Conservation (phyloP, 2,888 invertebrate genomes). For the Adineta ricciae region DNA sequence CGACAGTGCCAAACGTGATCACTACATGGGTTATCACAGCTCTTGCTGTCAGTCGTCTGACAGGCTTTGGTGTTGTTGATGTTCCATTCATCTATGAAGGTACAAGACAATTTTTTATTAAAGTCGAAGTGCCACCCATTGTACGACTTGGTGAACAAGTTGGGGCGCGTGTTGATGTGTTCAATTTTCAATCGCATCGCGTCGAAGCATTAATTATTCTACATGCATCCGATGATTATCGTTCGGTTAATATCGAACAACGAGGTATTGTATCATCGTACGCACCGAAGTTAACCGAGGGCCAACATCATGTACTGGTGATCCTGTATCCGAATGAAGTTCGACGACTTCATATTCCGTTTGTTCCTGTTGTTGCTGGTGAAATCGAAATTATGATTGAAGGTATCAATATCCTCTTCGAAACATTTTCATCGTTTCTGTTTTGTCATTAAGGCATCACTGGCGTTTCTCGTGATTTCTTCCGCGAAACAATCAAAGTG, state of each 20-base stretch:
- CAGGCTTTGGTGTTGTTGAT: conserved; percentile 75
- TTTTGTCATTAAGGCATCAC: conserved; percentile 33
- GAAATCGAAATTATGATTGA: conserved; percentile 21
- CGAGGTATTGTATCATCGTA: conserved; percentile 27
- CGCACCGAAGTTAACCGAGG: conserved; percentile 16
- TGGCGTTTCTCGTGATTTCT: conserved; percentile 38
- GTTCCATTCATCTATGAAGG: conserved; percentile 71
- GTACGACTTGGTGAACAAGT: conserved; percentile 84
- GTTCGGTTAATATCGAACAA: conserved; percentile 34
- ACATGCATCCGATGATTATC: conserved; percentile 26
- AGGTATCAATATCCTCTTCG: not conserved
- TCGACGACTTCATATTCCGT: conserved; percentile 25
- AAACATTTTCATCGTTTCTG: not conserved
- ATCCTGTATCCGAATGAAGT: conserved; percentile 30
- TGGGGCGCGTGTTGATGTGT: conserved; percentile 78
- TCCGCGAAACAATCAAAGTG: conserved; percentile 20
- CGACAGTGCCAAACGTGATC: conserved; percentile 45
- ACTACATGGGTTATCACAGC: conserved; percentile 75
- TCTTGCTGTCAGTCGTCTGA: conserved; percentile 73
- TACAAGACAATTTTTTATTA: conserved; percentile 82
- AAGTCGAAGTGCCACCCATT: conserved; percentile 74
- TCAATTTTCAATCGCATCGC: conserved; percentile 73
- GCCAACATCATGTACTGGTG: conserved; percentile 30
- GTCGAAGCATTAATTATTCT: conserved; percentile 34
- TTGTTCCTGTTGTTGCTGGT: conserved; percentile 26